Evolutionary conservation across 2,113 vertebrate genomes (phyloP).

Genomic region (Corvus cornix): DNA sequence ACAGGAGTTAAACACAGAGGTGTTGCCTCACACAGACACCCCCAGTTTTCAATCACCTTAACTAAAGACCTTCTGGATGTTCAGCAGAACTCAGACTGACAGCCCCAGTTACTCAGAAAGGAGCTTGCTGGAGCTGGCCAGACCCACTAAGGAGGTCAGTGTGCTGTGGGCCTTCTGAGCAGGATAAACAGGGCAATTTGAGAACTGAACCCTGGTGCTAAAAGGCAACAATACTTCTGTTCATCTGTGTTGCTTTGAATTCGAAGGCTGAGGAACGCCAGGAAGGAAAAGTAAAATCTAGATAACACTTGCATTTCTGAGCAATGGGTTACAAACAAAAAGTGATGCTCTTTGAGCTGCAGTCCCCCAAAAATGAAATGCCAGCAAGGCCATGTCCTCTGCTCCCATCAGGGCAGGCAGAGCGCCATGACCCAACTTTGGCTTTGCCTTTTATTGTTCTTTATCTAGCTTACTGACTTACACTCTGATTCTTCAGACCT

Average conservation of each 20-base stretch:
- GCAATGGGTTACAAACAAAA: not conserved
- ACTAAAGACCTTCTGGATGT: not conserved
- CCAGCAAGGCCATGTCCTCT: not conserved
- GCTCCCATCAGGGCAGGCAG: not conserved
- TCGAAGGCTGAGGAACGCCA: rapidly evolving
- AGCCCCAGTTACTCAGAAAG: not conserved
- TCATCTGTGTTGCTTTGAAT: not conserved
- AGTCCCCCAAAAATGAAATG: not conserved
- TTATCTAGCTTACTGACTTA: not conserved
- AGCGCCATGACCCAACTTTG: not conserved
- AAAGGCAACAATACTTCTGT: not conserved
- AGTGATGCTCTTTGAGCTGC: not conserved
- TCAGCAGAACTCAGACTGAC: not conserved
- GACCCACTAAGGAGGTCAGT: not conserved
- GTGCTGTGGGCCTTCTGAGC: not conserved
- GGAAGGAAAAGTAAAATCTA: not conserved
- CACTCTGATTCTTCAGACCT: not conserved
- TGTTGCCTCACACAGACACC: not conserved
- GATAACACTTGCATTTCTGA: not conserved
- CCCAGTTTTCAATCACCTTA: not conserved
- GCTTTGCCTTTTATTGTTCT: not conserved
- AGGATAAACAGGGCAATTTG: not conserved
- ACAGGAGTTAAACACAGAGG: not conserved
- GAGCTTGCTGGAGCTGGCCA: not conserved
- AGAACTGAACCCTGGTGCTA: not conserved